phyloP scores from a whole-genome alignment of 2,888 invertebrate genomes.

The Prosopocoilus inquinatus region DNA sequence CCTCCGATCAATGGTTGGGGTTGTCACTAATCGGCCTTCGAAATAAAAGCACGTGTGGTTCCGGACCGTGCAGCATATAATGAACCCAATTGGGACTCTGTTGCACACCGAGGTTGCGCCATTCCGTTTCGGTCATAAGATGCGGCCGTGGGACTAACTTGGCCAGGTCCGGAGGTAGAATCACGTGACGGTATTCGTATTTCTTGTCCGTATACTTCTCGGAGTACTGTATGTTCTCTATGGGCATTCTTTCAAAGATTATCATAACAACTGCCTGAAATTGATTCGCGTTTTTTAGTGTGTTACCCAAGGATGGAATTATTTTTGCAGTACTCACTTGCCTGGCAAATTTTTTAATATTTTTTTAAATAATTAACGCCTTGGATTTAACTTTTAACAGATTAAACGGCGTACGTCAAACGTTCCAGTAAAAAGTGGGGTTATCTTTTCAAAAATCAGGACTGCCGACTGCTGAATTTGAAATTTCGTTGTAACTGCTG shows the following conservation, averaged over 20 bases:
- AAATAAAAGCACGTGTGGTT: slow-evolving; percentile 85
- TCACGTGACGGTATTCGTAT: slow-evolving; percentile 92
- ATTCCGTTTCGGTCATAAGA: slow-evolving; percentile 91
- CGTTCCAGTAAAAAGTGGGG: no score
- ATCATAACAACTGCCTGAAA: no score
- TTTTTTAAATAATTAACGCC: no score
- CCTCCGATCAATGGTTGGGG: neutral
- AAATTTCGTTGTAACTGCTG: no score
- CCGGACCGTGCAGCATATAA: slow-evolving; percentile 89
- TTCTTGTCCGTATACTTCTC: slow-evolving; percentile 86
- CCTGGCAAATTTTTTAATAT: no score
- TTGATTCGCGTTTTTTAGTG: no score
- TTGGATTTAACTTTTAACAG: no score
- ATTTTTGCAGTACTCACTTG: no score
- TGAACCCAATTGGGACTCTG: slow-evolving; percentile 90
- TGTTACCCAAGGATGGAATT: no score
- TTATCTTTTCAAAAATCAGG: no score
- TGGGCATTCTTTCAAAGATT: slow-evolving; percentile 11
- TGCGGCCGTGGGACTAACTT: slow-evolving; percentile 85
- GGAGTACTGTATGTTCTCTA: slow-evolving; percentile 85
- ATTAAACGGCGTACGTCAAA: no score
- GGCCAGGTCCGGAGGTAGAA: slow-evolving; percentile 81
- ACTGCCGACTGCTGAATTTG: no score
- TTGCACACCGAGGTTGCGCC: slow-evolving; percentile 92
- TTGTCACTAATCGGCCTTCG: slow-evolving; percentile 52